phyloP scores from a whole-genome alignment of 2,113 vertebrate genomes.

The Corythoichthys haematopterus region DNA sequence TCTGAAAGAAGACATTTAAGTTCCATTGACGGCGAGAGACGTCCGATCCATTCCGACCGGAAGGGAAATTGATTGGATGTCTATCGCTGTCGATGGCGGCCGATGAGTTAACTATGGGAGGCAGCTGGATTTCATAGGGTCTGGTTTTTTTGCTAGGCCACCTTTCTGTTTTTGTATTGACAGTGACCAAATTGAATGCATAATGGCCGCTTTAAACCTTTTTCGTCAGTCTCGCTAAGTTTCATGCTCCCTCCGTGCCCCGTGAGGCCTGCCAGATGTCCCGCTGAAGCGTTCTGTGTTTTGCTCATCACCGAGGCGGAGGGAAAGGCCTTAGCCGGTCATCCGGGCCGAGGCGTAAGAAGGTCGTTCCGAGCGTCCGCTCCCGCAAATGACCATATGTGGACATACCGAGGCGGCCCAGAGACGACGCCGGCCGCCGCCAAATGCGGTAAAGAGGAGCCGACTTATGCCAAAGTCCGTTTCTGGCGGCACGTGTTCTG shows the following conservation, averaged over 20 bases:
- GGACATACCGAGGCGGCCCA: conserved; percentile 46
- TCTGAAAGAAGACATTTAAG: too few relatives aligned
- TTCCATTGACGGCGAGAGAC: too few relatives aligned
- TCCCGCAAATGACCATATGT: conserved; percentile 60
- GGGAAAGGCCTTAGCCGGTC: conserved; percentile 33
- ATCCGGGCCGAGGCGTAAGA: conserved; percentile 17
- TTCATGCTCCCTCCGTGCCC: too few relatives aligned
- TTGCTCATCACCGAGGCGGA: conserved; percentile 8
- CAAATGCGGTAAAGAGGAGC: conserved; percentile 36
- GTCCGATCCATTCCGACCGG: too few relatives aligned
- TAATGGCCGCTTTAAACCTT: not conserved
- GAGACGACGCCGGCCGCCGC: conserved; percentile 41
- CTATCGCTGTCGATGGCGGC: too few relatives aligned
- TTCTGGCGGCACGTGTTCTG: conserved; percentile 36
- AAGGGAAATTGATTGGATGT: too few relatives aligned
- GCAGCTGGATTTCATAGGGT: too few relatives aligned
- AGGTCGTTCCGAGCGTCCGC: conserved; percentile 54
- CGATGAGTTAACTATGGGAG: too few relatives aligned
- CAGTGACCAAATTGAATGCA: not conserved
- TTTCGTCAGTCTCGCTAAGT: not conserved
- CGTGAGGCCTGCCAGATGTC: too few relatives aligned
- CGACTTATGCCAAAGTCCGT: conserved; percentile 18
- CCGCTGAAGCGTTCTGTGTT: not conserved
- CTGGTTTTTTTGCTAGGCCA: too few relatives aligned
- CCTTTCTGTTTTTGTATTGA: too few relatives aligned